Percentiles rank a stretch among this genome's conserved stretches.
phyloP scores from a whole-genome alignment of 2,797 vertebrate species.

The Clarias laeviceps region DNA sequence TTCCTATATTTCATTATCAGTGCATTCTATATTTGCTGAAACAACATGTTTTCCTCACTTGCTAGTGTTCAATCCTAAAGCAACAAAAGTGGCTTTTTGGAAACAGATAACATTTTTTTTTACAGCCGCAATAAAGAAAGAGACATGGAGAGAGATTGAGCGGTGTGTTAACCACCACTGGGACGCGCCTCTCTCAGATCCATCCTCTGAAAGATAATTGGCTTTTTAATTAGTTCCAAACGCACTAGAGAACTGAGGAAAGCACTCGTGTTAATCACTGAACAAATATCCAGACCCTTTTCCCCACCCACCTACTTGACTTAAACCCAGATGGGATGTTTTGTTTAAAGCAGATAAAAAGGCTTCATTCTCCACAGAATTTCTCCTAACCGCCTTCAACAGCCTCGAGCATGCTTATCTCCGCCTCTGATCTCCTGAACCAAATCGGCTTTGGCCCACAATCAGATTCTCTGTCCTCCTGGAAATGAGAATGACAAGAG shows the following conservation, averaged over 20 bases:
- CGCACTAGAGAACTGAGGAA: slow-evolving; percentile 57
- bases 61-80: background rate
- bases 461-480: slow-evolving; percentile 21
- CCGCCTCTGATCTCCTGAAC: slow-evolving; percentile 55
- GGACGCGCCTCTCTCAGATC: slow-evolving; percentile 55
- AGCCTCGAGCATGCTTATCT: slow-evolving; percentile 55
- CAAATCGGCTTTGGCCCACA: slow-evolving; percentile 23
- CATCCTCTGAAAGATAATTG: slow-evolving; percentile 59
- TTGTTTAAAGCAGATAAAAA: slow-evolving; percentile 52
- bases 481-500: background rate
- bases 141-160: slow-evolving; percentile 58
- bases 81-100: background rate
- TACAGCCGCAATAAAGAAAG: background rate
- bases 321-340: slow-evolving; percentile 37
- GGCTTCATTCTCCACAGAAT: slow-evolving; percentile 22
- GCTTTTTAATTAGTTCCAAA: slow-evolving; percentile 71
- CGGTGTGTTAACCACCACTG: slow-evolving; percentile 45
- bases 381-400: slow-evolving; percentile 48
- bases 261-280: slow-evolving; percentile 61
- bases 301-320: slow-evolving; percentile 35
- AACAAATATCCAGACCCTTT: slow-evolving; percentile 57
- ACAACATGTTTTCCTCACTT: background rate
- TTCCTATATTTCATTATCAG: background rate
- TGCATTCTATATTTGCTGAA: background rate
- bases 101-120: background rate